Percentiles rank a stretch among this genome's conserved stretches.
phyloP scores from a whole-genome alignment of 2,888 invertebrate species.

The Ametastegia equiseti region DNA sequence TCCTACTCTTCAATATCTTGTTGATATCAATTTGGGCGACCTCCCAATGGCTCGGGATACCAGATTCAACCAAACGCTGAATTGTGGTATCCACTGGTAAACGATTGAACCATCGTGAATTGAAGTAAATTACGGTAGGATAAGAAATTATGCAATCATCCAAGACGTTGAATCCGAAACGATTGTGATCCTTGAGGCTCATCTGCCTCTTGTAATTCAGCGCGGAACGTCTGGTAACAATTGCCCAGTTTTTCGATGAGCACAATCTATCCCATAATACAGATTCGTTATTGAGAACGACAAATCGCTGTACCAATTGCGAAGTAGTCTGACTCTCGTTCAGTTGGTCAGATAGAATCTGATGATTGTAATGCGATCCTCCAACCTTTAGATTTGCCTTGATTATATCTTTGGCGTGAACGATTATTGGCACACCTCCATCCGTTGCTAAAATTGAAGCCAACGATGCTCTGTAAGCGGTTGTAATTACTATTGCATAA shows the following conservation, averaged over 20 bases:
- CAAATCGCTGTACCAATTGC: constrained; percentile 6
- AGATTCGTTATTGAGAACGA: not conserved
- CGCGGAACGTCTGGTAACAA: not conserved
- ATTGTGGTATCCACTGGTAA: not conserved
- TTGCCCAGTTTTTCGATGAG: not conserved
- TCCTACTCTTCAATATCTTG: not conserved
- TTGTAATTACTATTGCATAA: constrained; percentile 13
- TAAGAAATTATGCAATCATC: not conserved
- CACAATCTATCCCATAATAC: not conserved
- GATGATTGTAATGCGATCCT: not conserved
- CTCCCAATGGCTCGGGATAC: constrained; percentile 3
- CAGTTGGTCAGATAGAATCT: not conserved
- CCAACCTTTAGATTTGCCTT: not conserved
- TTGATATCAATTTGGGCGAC: not conserved
- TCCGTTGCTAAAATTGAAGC: constrained; percentile 31
- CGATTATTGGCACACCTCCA: not conserved
- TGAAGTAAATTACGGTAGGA: not conserved
- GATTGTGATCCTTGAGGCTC: not conserved
- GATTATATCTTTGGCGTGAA: constrained; percentile 5
- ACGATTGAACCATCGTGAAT: not conserved
- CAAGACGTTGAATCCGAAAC: not conserved
- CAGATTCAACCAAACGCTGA: constrained; percentile 3
- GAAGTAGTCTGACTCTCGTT: not conserved
- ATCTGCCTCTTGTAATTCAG: not conserved
- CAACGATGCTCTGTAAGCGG: constrained; percentile 24